Base-by-base conservation (phyloP, 2,888 invertebrate genomes). In the Lithosia quadra region DNA sequence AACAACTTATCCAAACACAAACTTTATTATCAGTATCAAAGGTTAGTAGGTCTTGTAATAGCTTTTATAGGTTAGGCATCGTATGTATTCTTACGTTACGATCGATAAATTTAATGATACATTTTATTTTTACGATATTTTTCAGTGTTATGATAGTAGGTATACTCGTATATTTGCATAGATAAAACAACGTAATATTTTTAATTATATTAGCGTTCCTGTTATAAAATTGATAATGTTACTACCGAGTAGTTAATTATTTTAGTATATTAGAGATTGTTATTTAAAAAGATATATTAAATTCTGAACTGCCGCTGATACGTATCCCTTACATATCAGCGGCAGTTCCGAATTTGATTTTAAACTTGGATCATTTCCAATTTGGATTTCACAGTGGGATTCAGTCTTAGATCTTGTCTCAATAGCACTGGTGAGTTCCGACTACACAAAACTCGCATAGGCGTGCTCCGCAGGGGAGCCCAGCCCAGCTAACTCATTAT, bases 1-100 rank as follows among this genome's bases (percentile, higher is more conserved):
- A 34, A 33, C 43, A 49, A 57, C 58, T 65, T 58, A 33, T 65
- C 13, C 58, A 59, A 65, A 58, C 43, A 59, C 15, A 58, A 57
- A 33, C 58, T 65, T 65, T 65, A 65, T 65, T 65, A 49, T 39
- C 33, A 34, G 63, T 63, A 63, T 63, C 63, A 55, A 63, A 63
- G 21, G 63, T 55, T 59, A 43, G 33, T 65, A 58, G 36, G 34
- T 18, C 36, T 57, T 28, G 15, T 53, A 21, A 60, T 60, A 43
- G 24, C 24, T 21, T 55, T 63, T 63, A 63, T 55, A 21, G 63
- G 55, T 22, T 53, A 13, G 21, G 55, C 9, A 22, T 22, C 55
- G 39, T 57, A 34, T 64, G 36, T 57, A 21, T 53, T 64, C 57
- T 24, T 64, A 56, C 39, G 24, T n/a, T n/a, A 5, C 28, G 28